Evolutionary conservation across 2,888 invertebrate species (phyloP).

Genomic region (Sesia bembeciformis): DNA sequence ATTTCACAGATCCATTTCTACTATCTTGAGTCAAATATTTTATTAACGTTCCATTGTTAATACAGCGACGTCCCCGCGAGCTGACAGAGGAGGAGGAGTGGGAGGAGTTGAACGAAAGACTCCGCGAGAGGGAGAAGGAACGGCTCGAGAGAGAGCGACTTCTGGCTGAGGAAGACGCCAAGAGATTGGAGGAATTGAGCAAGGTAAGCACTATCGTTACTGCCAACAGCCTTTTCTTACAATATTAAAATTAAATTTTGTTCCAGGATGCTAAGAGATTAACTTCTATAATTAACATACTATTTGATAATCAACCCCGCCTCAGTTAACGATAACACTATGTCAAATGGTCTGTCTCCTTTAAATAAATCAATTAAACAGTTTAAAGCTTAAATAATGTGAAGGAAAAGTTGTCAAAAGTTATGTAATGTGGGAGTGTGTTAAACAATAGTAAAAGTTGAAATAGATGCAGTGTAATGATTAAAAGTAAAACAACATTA

Average conservation of each 20-base stretch:
- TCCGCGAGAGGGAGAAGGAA: conserved; percentile 40
- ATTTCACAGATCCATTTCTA: no score
- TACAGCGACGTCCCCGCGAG: conserved; percentile 11
- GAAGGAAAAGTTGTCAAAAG: no score
- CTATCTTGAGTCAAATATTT: no score
- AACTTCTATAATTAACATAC: background rate
- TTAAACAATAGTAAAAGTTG: no score
- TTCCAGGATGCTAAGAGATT: background rate
- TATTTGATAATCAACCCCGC: background rate
- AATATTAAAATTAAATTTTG: background rate
- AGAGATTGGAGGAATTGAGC: conserved; percentile 39
- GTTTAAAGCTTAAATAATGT: background rate
- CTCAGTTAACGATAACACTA: background rate
- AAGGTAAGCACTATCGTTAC: conserved; percentile 30
- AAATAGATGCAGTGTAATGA: no score
- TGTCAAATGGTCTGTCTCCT: background rate
- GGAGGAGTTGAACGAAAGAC: conserved; percentile 44
- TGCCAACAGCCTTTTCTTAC: background rate
- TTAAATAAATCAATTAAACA: background rate
- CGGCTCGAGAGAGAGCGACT: conserved; percentile 38
- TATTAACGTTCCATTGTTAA: no score
- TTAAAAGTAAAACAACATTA: no score
- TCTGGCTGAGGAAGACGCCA: conserved; percentile 52
- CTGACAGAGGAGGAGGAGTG: conserved; percentile 55
- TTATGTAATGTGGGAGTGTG: background rate